phyloP scores from a whole-genome alignment of 1,140 invertebrate genomes.

The honey bee (Apis mellifera) region Amel_HAv3.1 CM009936.2:15620501-15621000 shows the following conservation, averaged over 20 bases:
- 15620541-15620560: too few relatives aligned
- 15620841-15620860: slow-evolving; percentile 29
- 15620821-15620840: slow-evolving; percentile 23
- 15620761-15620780: slow-evolving; percentile 24
- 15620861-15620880: slow-evolving; percentile 9
- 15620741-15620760: slow-evolving; percentile 19
- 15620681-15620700: slow-evolving; percentile 13
- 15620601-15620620: too few relatives aligned
- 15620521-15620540: too few relatives aligned
- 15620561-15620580: too few relatives aligned
- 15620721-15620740: not conserved
- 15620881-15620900: slow-evolving; percentile 9
- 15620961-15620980: too few relatives aligned
- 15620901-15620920: not conserved
- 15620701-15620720: not conserved
- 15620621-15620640: too few relatives aligned
- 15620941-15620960: too few relatives aligned
- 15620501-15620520: too few relatives aligned
- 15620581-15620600: too few relatives aligned
- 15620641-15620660: not conserved
- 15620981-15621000: too few relatives aligned
- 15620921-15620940: slow-evolving; percentile 1
- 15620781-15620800: slow-evolving; percentile 59
- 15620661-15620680: slow-evolving; percentile 9
- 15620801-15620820: slow-evolving; percentile 59